These are phyloP conservation scores for Arbacia lixula DNA, from an alignment of 53 echinoderm and acorn worm species.

Conservation along the genomic window DNA sequence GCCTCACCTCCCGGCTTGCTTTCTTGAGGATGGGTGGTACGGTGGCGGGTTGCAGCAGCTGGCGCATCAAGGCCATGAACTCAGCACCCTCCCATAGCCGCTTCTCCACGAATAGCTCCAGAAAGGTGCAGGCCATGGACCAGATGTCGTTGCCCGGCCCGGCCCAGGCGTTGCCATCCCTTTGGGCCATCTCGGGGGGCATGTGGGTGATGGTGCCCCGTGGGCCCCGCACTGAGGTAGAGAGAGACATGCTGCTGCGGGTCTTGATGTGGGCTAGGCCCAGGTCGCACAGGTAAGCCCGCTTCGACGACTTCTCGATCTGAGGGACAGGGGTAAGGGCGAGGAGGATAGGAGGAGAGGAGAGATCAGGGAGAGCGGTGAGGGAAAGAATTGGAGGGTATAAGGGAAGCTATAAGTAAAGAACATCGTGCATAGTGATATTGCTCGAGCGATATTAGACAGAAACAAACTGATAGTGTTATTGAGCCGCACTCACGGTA, in stretches of 20 bases:
- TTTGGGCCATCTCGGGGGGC: slow-evolving; percentile 34
- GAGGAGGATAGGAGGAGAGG: too few species aligned
- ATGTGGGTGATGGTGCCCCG: slow-evolving; percentile 46
- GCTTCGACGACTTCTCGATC: slow-evolving; percentile 11
- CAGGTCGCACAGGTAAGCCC: slow-evolving; percentile 44
- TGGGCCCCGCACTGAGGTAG: slow-evolving; percentile 37
- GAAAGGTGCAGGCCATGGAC: slow-evolving; percentile 47
- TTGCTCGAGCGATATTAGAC: too few species aligned
- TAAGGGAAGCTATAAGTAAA: too few species aligned
- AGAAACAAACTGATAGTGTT: too few species aligned
- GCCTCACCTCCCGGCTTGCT: neutral
- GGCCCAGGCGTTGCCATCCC: slow-evolving; percentile 10
- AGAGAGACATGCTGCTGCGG: slow-evolving; percentile 43
- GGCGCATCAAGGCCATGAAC: neutral
- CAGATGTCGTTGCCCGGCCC: slow-evolving; percentile 47
- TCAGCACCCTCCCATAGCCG: slow-evolving; percentile 25
- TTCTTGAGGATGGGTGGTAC: slow-evolving; percentile 29
- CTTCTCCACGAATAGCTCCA: slow-evolving; percentile 44
- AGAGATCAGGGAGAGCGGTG: too few species aligned
- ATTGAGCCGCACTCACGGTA: too few species aligned
- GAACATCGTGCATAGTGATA: too few species aligned
- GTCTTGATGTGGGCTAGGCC: slow-evolving; percentile 57
- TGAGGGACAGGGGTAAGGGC: too few species aligned
- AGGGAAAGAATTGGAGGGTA: too few species aligned
- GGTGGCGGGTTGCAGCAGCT: neutral